Evolutionary conservation across 2,113 vertebrate species (phyloP), one percentile per base, ranked within the genome.

Genomic region (Conger conger): DNA sequence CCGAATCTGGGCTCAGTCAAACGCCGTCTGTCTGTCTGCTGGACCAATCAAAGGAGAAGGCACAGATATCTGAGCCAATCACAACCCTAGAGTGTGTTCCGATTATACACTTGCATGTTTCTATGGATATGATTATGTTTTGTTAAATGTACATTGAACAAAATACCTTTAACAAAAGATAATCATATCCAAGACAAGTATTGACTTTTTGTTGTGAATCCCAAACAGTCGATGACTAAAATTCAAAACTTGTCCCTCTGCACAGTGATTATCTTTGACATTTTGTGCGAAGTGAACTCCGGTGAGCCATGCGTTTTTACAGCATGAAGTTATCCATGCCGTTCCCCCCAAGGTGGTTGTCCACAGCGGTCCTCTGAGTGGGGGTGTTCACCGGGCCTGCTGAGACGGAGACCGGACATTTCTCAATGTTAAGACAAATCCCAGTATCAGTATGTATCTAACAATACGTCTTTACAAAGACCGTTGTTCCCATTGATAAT

Each of bases 251-350:
- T 68, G 60, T 4, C 27, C 60, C 60, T 15, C 36, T 42, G 23
- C 37, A 35, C 17, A 36, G 35, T 35, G 36, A 77, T 16, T 54
- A 33, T 27, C 50, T 16, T 50, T 77, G 6, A 23, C 27, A 27
- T 63, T 63, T 27, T 23, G 57, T 11, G 68, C n/a, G 15, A 30
- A 33, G 27, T 11, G 2, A 13, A 73, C 15, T 33, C 80, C 50
- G 18, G 9, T 83, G 37, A 17, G 15, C 68, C 73, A n/a, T 68
- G 36, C 30, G 27, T n/a, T n/a, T n/a, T 90, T 81, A 93, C 82
- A 79, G 87, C 86, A 92, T 78, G 76, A 63, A 87, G 84, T 92
- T 92, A 83, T 4, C 84, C 45, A 92, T 87, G 40, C 60, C 30
- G 83, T 93, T 91, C 76, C 88, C 91, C 83, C 87, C 86, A 16